A percentile compares a stretch with the other conserved stretches of the same genome.
Conservation (phyloP, 2,113 vertebrate genomes). For the Scartelaos histophorus region DNA sequence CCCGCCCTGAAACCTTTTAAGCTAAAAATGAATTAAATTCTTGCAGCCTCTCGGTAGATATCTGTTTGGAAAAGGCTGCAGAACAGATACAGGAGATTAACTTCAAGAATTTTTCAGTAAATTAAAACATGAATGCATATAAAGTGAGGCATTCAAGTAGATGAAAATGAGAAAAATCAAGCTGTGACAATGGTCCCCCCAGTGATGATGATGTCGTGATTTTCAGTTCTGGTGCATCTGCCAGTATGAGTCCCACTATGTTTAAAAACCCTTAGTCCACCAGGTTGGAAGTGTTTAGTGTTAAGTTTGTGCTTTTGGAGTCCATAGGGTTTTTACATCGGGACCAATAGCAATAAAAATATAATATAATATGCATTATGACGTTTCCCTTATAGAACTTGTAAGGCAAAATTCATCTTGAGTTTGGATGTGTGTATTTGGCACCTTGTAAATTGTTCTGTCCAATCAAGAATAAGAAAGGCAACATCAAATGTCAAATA, state of each 20-base stretch:
- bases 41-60: constrained; percentile 59
- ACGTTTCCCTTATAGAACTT: constrained; percentile 60
- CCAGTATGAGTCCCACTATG: constrained; percentile 53
- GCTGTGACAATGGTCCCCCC: constrained; percentile 12
- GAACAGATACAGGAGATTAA: constrained; percentile 43
- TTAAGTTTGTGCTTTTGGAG: constrained; percentile 74
- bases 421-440: constrained; percentile 58
- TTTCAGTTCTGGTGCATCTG: constrained; percentile 20
- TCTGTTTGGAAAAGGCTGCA: constrained; percentile 54
- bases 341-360: constrained; percentile 34
- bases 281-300: constrained; percentile 72
- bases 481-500: constrained; percentile 54
- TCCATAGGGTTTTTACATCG: constrained; percentile 63
- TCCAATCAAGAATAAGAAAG: constrained; percentile 57
- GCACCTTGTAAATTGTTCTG: constrained; percentile 59
- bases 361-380: constrained; percentile 43
- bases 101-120: constrained; percentile 60
- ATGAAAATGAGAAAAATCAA: constrained; percentile 6
- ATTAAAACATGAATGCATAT: constrained; percentile 22
- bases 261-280: constrained; percentile 67
- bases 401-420: constrained; percentile 67
- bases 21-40: constrained; percentile 61
- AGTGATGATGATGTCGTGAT: constrained; percentile 1
- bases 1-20: constrained; percentile 67
- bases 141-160: background rate